Evolutionary conservation across 2,113 vertebrate species (phyloP), one percentile per base, ranked within the genome.

Genomic region (Bos javanicus): DNA sequence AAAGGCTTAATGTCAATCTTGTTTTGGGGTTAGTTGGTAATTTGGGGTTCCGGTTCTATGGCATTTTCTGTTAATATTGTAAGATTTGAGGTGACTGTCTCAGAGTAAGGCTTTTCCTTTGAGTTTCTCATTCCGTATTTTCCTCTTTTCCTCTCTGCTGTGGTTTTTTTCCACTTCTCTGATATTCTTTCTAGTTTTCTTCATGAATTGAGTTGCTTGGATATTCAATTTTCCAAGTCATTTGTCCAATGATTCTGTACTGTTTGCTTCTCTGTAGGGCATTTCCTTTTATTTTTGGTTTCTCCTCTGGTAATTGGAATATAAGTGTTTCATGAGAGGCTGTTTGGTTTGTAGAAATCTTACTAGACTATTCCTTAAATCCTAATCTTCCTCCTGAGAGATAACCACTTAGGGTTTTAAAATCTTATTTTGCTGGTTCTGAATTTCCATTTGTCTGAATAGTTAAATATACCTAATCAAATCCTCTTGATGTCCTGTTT

Each of bases 281-380:
- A 50, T 96, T 97, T 96, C 43, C 54, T 9, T 92, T 94, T 89
- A 60, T 59, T 95, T 96, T 96, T 96, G 28, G 39, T 95, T 97
- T 93, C 30, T 92, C 46, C 46, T 89, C 28, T 93, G 60, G 36
- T 94, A 91, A 87, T 91, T 96, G 92, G 43, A 97, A 85, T 92
- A 78, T 85, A 56, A 60, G 19, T 85, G 92, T 86, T 91, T 48
- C 67, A 48, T 78, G 48, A 39, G 43, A 56, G 60, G 13, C 30
- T 91, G 28, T 91, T 96, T 92, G 52, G 48, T 94, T 57, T 90
- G 2, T 67, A 96, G 74, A 93, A 92, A 56, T 87, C 81, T 96
- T 96, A 25, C 5, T 82, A 78, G 62, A 87, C 62, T 97, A 30
- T 94, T 96, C 12, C 54, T 92, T 83, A 80, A 36, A 96, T 90